Evolutionary conservation across 2,888 invertebrate genomes (phyloP), one percentile per base, ranked within the genome.

Genomic region (Alloplasta piceator): DNA sequence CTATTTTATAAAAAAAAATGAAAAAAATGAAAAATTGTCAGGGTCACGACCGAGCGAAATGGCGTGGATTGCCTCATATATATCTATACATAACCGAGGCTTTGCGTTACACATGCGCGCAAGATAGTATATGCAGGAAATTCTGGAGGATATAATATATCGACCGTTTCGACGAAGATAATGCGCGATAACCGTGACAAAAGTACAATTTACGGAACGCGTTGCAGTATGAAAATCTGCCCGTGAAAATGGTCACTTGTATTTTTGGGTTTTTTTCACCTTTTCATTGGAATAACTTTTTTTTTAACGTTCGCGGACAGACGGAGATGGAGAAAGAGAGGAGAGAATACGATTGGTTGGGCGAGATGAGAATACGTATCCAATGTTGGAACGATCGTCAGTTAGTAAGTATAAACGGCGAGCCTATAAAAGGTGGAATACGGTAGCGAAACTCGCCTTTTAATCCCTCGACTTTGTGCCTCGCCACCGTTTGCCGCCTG

Each of bases 401-500:
- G 38, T 68, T 70, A 36, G 61, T 56, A 36, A 12, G 56, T 61
- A 71, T 48, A 74, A 48, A 67, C 14, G 14, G 16, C 16, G 55
- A 4, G 55, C 48, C 48, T 39, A 63, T 63, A 66, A 63, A 77
- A 77, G 77, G 72, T 41, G 46, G 77, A 77, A 80, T 68, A 64
- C 73, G 68, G 73, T 68, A 73, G 73, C 70, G 6, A 50, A 64
- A 63, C 55, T 36, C 60, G 26, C 60, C 73, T 74, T 77, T 77
- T 81, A 81, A 81, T 73, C 80, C 77, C 56, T n/a, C 64, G 68
- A 77, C 63, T 80, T 80, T 68, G 64, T 70, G 73, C 64, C 67
- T 68, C 46, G 16, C 43, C 26, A 70, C 73, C 68, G 26, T 55
- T 71, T 55, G 39, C 71, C 38, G 56, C 48, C n/a, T 9, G 43